A percentile compares a stretch with the other conserved stretches of the same genome.
Conservation (phyloP, 2,888 invertebrate species). For the Mycogona germanica region DNA sequence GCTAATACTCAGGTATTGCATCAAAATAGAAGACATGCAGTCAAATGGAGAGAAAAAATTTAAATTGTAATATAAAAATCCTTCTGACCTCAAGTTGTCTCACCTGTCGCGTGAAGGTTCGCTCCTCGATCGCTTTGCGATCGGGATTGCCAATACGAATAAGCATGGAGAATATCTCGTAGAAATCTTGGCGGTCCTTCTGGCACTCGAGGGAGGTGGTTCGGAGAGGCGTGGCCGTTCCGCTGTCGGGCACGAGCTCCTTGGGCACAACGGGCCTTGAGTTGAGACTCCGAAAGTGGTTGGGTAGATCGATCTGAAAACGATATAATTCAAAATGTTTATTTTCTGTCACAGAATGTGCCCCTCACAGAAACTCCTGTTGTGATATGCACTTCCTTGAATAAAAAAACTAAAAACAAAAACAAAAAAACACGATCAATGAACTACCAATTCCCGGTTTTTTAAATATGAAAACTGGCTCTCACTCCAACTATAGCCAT, state of each 20-base stretch:
- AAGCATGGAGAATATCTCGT: conserved; percentile 58
- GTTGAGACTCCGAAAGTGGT: conserved; percentile 16
- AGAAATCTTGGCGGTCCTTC: conserved; percentile 46
- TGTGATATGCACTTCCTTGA: too few relatives aligned
- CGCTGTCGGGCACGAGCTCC: conserved; percentile 1
- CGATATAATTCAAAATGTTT: not conserved
- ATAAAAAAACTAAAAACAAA: too few relatives aligned
- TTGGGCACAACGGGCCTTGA: conserved; percentile 13
- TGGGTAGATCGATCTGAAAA: conserved; percentile 11
- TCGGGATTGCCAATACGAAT: conserved; percentile 48
- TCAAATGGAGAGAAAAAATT: not conserved
- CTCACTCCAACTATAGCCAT: too few relatives aligned
- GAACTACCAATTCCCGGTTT: too few relatives aligned
- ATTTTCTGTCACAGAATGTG: not conserved
- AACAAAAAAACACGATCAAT: not conserved
- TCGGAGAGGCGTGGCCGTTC: not conserved
- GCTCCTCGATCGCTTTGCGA: conserved; percentile 30
- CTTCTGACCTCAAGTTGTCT: too few relatives aligned
- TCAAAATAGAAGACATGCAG: too few relatives aligned
- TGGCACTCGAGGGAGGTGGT: conserved; percentile 4
- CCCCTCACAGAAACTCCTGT: not conserved
- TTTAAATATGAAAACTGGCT: too few relatives aligned
- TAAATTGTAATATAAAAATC: too few relatives aligned
- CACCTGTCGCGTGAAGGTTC: conserved; percentile 16
- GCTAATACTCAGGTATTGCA: too few relatives aligned